These are phyloP conservation scores for Xestobium rufovillosum DNA, from an alignment of 2,888 invertebrate genomes.

Conservation along the genomic window DNA sequence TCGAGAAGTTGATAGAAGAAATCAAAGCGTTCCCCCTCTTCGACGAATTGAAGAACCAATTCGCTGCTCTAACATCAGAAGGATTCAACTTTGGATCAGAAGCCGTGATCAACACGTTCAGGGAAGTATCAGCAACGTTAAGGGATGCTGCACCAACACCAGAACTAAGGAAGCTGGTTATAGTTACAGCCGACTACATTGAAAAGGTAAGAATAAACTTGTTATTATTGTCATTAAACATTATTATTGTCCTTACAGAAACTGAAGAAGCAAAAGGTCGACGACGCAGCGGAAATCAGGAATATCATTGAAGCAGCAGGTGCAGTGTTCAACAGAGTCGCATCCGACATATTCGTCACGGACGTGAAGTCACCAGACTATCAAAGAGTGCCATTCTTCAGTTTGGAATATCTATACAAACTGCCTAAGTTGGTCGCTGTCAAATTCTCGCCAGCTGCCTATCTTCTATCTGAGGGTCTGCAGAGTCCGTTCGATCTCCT, in stretches of 20 bases:
- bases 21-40: conserved; percentile 49
- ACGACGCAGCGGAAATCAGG: conserved; percentile 57
- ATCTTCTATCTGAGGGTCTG: conserved; percentile 53
- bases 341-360: conserved; percentile 25
- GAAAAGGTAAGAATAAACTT: conserved; percentile 53
- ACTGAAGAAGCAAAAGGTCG: conserved; percentile 50
- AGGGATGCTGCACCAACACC: conserved; percentile 55
- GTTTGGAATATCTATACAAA: conserved; percentile 40
- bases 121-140: conserved; percentile 49
- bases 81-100: too few species aligned
- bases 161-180: conserved; percentile 55
- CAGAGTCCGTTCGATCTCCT: conserved; percentile 49
- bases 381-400: conserved; percentile 14
- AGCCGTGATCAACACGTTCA: conserved; percentile 47
- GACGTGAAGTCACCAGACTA: conserved; percentile 12
- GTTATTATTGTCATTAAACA: too few species aligned
- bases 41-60: conserved; percentile 45
- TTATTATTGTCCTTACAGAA: conserved; percentile 42
- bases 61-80: conserved; percentile 36
- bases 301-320: conserved; percentile 49
- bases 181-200: conserved; percentile 53
- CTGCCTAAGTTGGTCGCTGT: conserved; percentile 52
- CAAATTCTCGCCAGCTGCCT: conserved; percentile 54
- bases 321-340: conserved; percentile 34
- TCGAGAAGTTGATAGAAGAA: conserved; percentile 44